Conservation (phyloP, 2,113 vertebrate genomes). For the Percina caprodes region DNA sequence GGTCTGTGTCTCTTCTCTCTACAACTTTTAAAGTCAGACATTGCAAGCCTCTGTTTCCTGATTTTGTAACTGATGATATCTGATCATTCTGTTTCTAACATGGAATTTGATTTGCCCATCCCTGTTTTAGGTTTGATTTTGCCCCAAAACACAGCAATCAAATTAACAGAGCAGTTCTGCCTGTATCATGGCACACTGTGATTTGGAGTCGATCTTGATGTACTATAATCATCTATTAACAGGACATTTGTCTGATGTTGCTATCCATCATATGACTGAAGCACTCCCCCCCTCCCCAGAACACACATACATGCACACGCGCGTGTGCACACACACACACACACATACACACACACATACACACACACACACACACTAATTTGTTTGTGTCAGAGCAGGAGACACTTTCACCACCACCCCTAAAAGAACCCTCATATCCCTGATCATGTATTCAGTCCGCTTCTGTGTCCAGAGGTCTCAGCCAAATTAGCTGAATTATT, state of each 20-base stretch:
- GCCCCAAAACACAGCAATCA: slow-evolving; percentile 42
- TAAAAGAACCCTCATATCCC: slow-evolving; percentile 47
- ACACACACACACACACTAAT: no score
- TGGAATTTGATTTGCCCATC: slow-evolving; percentile 36
- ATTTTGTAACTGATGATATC: slow-evolving; percentile 32
- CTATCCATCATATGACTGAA: slow-evolving; percentile 49
- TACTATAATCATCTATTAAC: slow-evolving; percentile 49
- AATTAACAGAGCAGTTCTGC: slow-evolving; percentile 30
- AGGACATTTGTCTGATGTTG: slow-evolving; percentile 41
- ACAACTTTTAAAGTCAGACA: slow-evolving; percentile 1
- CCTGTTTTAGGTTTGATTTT: slow-evolving; percentile 51
- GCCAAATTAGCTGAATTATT: slow-evolving; percentile 73
- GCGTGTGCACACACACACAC: background rate
- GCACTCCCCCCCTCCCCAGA: background rate
- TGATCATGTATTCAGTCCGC: slow-evolving; percentile 59
- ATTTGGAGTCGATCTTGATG: slow-evolving; percentile 42
- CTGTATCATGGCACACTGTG: slow-evolving; percentile 1
- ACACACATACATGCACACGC: slow-evolving; percentile 5
- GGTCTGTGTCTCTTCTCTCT: slow-evolving; percentile 2
- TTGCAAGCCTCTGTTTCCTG: slow-evolving; percentile 35
- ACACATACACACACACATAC: no score
- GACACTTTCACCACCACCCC: background rate
- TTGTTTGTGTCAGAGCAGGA: no score
- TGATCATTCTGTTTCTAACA: slow-evolving; percentile 41
- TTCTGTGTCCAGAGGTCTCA: slow-evolving; percentile 50